phyloP scores from a whole-genome alignment of 2,113 vertebrate species.

The Oreochromis spilurus region DNA sequence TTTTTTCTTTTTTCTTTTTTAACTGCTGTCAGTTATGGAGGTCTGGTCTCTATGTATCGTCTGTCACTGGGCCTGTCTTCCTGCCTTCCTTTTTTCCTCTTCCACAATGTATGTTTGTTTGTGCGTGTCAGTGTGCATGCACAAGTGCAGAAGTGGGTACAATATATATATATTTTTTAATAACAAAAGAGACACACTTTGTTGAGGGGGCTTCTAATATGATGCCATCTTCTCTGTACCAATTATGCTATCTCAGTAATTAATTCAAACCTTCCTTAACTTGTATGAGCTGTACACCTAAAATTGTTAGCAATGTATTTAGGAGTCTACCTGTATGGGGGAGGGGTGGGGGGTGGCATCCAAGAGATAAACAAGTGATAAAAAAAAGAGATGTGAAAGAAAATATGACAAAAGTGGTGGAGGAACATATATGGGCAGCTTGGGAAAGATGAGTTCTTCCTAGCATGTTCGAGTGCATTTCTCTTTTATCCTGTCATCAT shows the following conservation, averaged over 20 bases:
- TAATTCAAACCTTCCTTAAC: background rate
- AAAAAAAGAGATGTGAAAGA: background rate
- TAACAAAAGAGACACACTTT: background rate
- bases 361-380: background rate
- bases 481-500: constrained; percentile 10
- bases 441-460: background rate
- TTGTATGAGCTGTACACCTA: constrained; percentile 17
- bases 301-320: background rate
- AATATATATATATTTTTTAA: background rate
- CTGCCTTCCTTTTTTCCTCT: background rate
- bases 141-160: background rate
- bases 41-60: constrained; percentile 17
- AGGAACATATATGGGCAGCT: background rate
- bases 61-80: background rate
- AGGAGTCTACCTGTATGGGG: background rate
- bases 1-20: background rate
- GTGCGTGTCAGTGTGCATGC: background rate
- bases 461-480: background rate
- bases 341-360: fast-evolving
- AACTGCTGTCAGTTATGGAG: constrained; percentile 23
- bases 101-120: background rate
- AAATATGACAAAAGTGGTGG: background rate
- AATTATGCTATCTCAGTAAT: background rate
- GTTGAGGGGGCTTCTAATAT: background rate
- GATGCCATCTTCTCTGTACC: background rate